A percentile compares a stretch with the other conserved stretches of the same genome.
Conservation (phyloP, 2,888 invertebrate genomes). For the Tuta absoluta region DNA sequence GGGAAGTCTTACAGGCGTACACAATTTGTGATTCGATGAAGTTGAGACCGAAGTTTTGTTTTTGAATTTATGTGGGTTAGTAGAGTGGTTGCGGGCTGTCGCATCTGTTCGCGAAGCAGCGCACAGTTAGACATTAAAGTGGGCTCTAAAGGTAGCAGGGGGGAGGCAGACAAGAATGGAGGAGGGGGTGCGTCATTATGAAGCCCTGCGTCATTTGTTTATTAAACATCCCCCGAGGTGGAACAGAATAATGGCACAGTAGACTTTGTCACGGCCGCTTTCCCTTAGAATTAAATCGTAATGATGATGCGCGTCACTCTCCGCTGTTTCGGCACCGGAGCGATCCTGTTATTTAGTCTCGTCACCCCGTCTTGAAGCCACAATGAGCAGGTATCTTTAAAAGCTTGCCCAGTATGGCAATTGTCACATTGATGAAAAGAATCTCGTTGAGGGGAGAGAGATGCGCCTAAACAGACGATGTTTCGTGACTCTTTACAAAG, state of each 20-base stretch:
- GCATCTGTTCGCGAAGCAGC: constrained; percentile 44
- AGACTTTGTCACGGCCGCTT: constrained; percentile 77
- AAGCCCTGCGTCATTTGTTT: constrained; percentile 77
- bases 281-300: constrained; percentile 78
- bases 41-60: constrained; percentile 29
- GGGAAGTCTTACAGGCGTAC: constrained; percentile 14
- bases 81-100: constrained; percentile 37
- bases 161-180: constrained; percentile 44
- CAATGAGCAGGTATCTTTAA: constrained; percentile 76
- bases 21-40: constrained; percentile 26
- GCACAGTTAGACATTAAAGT: constrained; percentile 59
- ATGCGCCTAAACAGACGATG: constrained; percentile 16
- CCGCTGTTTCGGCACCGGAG: constrained; percentile 57
- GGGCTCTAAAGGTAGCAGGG: constrained; percentile 55
- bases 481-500: constrained; percentile 19
- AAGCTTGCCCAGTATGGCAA: constrained; percentile 65
- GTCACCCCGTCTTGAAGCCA: constrained; percentile 75
- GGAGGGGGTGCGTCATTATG: constrained; percentile 66
- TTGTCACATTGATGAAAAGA: constrained; percentile 74
- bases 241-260: constrained; percentile 75
- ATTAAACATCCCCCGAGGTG: constrained; percentile 78
- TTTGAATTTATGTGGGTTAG: constrained; percentile 38
- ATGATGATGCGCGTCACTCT: constrained; percentile 74
- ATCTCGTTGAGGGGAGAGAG: constrained; percentile 35
- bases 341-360: constrained; percentile 69